phyloP scores from a whole-genome alignment of 2,113 vertebrate species.

The Indicator indicator region DNA sequence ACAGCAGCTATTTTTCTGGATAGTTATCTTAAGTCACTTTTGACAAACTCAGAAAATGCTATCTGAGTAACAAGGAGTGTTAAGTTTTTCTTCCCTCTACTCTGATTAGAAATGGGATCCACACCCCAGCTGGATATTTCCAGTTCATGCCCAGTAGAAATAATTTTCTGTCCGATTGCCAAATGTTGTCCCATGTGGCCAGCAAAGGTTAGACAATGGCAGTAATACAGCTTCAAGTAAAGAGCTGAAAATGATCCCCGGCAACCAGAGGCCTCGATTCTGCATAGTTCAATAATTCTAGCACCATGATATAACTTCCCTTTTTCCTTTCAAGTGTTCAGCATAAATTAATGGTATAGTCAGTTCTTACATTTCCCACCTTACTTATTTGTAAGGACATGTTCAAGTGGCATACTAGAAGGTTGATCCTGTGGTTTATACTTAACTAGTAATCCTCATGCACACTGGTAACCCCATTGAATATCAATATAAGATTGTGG shows the following conservation, averaged over 20 bases:
- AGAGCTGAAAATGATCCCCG: constrained; percentile 54
- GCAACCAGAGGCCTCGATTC: constrained; percentile 39
- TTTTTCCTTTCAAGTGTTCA: constrained; percentile 20
- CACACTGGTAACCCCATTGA: background rate
- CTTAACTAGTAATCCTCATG: background rate
- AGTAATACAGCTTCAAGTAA: constrained; percentile 48
- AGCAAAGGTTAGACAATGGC: constrained; percentile 47
- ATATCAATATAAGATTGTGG: background rate
- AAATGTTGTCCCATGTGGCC: constrained; percentile 45
- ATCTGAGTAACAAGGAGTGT: background rate
- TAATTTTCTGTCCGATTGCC: constrained; percentile 40
- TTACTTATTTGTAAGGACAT: background rate
- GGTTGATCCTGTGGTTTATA: background rate
- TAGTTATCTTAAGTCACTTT: constrained; percentile 27
- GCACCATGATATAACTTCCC: constrained; percentile 16
- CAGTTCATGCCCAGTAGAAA: constrained; percentile 52
- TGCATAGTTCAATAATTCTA: constrained; percentile 37
- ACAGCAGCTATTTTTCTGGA: constrained; percentile 2
- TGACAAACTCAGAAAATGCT: background rate
- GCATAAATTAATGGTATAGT: background rate
- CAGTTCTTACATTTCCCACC: background rate
- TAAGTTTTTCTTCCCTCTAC: background rate
- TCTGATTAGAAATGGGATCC: constrained; percentile 49
- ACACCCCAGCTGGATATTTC: constrained; percentile 19
- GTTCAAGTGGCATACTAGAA: constrained; percentile 24